A percentile compares a stretch with the other conserved stretches of the same genome.
Conservation (phyloP, 2,888 invertebrate genomes). For the Pachliopta kotzebuea region DNA sequence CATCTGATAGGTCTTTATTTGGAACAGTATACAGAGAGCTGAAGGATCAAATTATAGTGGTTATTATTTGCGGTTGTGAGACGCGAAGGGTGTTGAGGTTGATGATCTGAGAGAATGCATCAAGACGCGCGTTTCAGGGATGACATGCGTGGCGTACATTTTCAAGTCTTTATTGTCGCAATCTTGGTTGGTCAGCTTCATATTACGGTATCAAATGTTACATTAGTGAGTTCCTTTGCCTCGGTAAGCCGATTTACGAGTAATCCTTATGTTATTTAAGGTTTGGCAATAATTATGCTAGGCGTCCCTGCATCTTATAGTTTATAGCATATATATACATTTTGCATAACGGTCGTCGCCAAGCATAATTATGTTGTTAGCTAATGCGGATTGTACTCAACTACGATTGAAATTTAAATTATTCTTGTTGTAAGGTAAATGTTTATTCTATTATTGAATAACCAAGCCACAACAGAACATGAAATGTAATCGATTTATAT, state of each 20-base stretch:
- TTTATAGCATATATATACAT: constrained; percentile 11
- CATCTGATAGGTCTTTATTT: constrained; percentile 47
- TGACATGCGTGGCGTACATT: constrained; percentile 50
- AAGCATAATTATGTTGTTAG: background rate
- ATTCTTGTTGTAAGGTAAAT: background rate
- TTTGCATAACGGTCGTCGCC: background rate
- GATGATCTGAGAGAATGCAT: constrained; percentile 73
- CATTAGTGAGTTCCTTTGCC: constrained; percentile 11
- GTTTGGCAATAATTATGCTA: constrained; percentile 19
- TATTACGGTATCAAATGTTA: constrained; percentile 6
- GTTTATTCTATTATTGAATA: background rate
- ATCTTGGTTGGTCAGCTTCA: constrained; percentile 20
- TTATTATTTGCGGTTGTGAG: constrained; percentile 37
- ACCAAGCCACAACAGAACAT: too few species aligned
- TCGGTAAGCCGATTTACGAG: constrained; percentile 16
- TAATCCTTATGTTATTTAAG: constrained; percentile 21
- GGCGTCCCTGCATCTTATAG: constrained; percentile 8
- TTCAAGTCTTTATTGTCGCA: constrained; percentile 57
- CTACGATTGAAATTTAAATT: background rate
- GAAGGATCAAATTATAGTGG: constrained; percentile 34
- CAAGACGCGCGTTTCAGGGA: constrained; percentile 59
- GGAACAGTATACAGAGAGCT: constrained; percentile 40
- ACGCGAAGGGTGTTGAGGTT: constrained; percentile 58
- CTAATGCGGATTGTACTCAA: background rate
- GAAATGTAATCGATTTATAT: too few species aligned